Evolutionary conservation across 2,797 vertebrate genomes (phyloP).

Genomic region (Sebastolobus alascanus): DNA sequence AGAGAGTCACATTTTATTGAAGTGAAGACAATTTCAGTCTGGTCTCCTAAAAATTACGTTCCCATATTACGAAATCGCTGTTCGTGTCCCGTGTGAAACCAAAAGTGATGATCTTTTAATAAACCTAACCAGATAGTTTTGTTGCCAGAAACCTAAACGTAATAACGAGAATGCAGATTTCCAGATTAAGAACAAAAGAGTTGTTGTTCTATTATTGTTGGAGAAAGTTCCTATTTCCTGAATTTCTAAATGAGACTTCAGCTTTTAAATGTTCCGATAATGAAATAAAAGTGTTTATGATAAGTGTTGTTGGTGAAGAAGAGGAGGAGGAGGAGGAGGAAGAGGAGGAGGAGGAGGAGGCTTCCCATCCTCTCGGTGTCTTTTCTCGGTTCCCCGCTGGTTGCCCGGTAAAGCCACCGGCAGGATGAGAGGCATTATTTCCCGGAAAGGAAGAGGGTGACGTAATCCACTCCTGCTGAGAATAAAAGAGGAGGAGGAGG

Average conservation of each 20-base stretch:
- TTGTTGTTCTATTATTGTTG: background rate
- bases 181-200: background rate
- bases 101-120: too few species aligned
- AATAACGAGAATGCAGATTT: background rate
- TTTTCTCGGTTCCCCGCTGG: conserved; percentile 46
- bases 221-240: conserved; percentile 10
- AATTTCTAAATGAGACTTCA: background rate
- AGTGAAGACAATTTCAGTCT: too few species aligned
- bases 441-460: conserved; percentile 71
- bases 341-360: conserved; percentile 3
- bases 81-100: too few species aligned
- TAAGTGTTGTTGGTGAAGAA: conserved; percentile 1
- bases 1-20: too few species aligned
- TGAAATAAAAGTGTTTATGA: conserved; percentile 2
- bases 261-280: background rate
- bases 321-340: background rate
- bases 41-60: too few species aligned
- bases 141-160: too few species aligned
- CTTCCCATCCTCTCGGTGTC: conserved; percentile 4
- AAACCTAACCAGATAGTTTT: too few species aligned
- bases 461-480: conserved; percentile 38
- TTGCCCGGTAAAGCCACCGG: conserved; percentile 51
- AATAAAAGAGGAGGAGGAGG: conserved; percentile 29
- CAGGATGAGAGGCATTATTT: conserved; percentile 59
- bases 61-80: too few species aligned